phyloP scores from a whole-genome alignment of 2,888 invertebrate species.

The Nectonema munidae region DNA sequence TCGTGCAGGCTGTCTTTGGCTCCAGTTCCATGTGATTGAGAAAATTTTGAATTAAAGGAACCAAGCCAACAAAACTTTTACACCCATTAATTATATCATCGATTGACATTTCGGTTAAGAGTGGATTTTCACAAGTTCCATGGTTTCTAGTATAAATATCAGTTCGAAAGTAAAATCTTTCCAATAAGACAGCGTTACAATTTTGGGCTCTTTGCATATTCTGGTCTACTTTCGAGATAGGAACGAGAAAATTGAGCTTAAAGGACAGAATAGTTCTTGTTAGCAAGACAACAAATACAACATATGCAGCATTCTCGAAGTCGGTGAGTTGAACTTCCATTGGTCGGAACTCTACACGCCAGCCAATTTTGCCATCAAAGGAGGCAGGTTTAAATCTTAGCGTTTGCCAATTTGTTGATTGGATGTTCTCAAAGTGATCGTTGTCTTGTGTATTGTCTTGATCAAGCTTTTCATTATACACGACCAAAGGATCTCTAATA shows the following conservation, averaged over 20 bases:
- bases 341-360: conserved; percentile 95
- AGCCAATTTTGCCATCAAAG: conserved; percentile 59
- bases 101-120: conserved; percentile 79
- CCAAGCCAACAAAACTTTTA: conserved; percentile 47
- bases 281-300: conserved; percentile 76
- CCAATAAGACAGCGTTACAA: conserved; percentile 43
- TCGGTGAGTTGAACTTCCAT: conserved; percentile 87
- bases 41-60: conserved; percentile 68
- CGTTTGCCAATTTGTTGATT: conserved; percentile 96
- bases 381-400: conserved; percentile 96
- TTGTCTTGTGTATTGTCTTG: conserved; percentile 69
- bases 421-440: conserved; percentile 98
- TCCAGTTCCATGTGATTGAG: conserved; percentile 79
- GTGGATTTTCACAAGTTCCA: conserved; percentile 23
- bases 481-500: conserved; percentile 68
- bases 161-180: conserved; percentile 70
- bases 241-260: conserved; percentile 70
- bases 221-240: conserved; percentile 82
- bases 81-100: conserved; percentile 32
- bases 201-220: conserved; percentile 83
- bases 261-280: conserved; percentile 73
- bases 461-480: conserved; percentile 50
- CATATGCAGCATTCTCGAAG: conserved; percentile 94
- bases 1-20: conserved; percentile 81
- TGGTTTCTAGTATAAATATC: conserved; percentile 26